Conservation (phyloP, 2,113 vertebrate species). For the Alectura lathami region DNA sequence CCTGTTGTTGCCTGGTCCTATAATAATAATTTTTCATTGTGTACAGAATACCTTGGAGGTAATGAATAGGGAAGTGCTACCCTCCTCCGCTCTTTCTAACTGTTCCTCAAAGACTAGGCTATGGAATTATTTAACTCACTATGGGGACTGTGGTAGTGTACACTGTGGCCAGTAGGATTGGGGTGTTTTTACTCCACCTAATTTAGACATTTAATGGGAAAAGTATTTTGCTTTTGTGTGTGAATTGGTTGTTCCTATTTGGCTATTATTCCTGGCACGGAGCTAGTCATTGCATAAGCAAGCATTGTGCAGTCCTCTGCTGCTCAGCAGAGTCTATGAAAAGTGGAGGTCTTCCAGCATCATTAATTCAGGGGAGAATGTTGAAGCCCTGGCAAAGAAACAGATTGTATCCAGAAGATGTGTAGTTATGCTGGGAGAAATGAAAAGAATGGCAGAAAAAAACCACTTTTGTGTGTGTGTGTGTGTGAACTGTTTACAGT, state of each 20-base stretch:
- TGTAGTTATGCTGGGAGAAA: constrained; percentile 39
- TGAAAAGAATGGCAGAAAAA: constrained; percentile 31
- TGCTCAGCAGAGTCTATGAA: constrained; percentile 44
- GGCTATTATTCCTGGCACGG: constrained; percentile 44
- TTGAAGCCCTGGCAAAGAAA: constrained; percentile 31
- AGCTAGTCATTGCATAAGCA: constrained; percentile 59
- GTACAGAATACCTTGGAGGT: background rate
- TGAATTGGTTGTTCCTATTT: constrained; percentile 15
- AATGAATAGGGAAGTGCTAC: background rate
- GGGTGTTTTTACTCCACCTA: background rate
- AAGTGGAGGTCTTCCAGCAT: constrained; percentile 66
- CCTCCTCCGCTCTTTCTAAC: background rate
- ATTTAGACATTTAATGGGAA: background rate
- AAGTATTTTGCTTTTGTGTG: background rate
- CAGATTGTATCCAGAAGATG: constrained; percentile 44
- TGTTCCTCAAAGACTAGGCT: background rate
- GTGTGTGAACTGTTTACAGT: background rate
- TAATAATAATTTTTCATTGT: background rate
- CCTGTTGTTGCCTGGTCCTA: background rate
- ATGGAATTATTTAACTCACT: background rate
- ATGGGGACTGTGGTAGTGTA: background rate
- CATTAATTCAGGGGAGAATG: constrained; percentile 48
- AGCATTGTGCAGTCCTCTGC: constrained; percentile 51
- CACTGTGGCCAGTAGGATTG: background rate
- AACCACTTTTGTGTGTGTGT: background rate